Evolutionary conservation across 2,888 invertebrate species (phyloP), one percentile per base, ranked within the genome.

Genomic region (Apamea epomidion): DNA sequence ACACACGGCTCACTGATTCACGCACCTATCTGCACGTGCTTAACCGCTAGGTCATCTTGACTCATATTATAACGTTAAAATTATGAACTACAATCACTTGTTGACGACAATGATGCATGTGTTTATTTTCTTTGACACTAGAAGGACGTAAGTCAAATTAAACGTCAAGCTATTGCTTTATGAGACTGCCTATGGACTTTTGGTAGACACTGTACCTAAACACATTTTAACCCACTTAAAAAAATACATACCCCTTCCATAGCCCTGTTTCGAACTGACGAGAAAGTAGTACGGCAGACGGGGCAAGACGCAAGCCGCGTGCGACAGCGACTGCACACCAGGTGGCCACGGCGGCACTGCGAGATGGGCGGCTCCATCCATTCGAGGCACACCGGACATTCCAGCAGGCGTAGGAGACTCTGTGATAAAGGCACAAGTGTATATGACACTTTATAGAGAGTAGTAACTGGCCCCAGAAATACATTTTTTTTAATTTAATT

Each of bases 381-480:
- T 91, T 98, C 98, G 91, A 98, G 94, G 92, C 98, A 98, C 87
- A 98, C 97, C 37, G 98, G 98, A 87, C 98, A 98, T 91, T 98
- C 98, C 90, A 98, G 93, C 89, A 97, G 90, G 0, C 96, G 94
- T 48, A 97, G 94, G 88, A 96, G 90, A 84, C 93, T 94, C 96
- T 97, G 87, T 14, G 37, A 32, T 45, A 69, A 76, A 21, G 6
- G 21, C 7, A 73, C 54, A 73, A 67, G 3, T 71, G 10, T 29
- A 4, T 54, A 76, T 25, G 45, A 21, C 14, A 71, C 68, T 51
- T 32, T 18, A 14, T 42, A 42, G 45, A 45, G 45, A 45, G 25
- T 48, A n/a, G 32, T 72, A 6, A 37, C 12, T n/a, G 12, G 3
- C 18, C n/a, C 42, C 21, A n/a, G 60, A 60, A 25, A 25, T 37